Evolutionary conservation across 2,797 vertebrate species (phyloP), one percentile per base, ranked within the genome.

Genomic region (Siniperca obscura): DNA sequence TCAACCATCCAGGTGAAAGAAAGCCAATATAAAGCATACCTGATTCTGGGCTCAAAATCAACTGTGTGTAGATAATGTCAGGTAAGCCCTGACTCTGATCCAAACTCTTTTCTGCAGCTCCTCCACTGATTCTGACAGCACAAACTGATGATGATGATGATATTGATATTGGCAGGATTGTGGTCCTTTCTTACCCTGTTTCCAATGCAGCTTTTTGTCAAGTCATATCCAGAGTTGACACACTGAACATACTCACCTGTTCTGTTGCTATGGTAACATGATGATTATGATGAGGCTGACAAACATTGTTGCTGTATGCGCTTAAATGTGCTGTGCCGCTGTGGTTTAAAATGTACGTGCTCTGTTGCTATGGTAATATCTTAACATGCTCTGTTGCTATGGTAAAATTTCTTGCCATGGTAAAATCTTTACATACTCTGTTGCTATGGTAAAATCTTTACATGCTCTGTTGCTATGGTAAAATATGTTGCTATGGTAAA

Each of bases 301-400:
- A 66, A 70, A 78, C 52, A 52, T 53, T 83, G 67, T 82, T 82
- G 84, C 78, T 91, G 57, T 82, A 79, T 75, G 74, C 21, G 71
- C 78, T 86, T 79, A 80, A 70, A 67, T 62, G 73, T 90, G 85
- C 83, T 82, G 40, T 84, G 87, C 74, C 79, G 89, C 86, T 85
- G 73, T 80, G 85, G 84, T 89, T 85, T 82, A 42, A 75, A 62
- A 67, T 76, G 52, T 76, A 78, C 76, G 80, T 81, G 72, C 78
- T 89, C 56, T 81, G 78, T 82, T 88, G 83, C 76, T 70, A 10
- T 79, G 70, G 48, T 70, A 78, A 77, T 38, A 55, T 22, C 42
- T 25, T 74, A 69, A 68, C 27, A n/a, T 48, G n/a, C 60, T 79
- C 40, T 86, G 69, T 83, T 85, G 83, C 74, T 66, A 59, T 52